phyloP scores from a whole-genome alignment of 2,888 invertebrate genomes.

The Pristionchus entomophagus region DNA sequence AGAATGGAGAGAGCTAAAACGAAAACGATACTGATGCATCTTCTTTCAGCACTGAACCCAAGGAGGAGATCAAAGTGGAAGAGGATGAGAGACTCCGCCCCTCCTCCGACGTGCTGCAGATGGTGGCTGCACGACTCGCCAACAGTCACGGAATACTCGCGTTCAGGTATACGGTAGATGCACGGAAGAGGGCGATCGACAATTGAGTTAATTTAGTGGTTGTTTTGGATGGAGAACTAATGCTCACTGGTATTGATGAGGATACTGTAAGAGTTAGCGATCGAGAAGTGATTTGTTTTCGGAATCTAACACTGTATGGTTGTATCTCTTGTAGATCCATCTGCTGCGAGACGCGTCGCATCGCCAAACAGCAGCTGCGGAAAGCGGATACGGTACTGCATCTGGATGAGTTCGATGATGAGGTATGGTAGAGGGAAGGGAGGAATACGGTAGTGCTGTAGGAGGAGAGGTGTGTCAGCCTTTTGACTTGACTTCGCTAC shows the following conservation, averaged over 20 bases:
- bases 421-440: slow-evolving; percentile 1
- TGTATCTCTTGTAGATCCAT: background rate
- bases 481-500: too few relatives aligned
- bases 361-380: background rate
- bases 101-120: slow-evolving; percentile 2
- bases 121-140: background rate
- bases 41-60: too few relatives aligned
- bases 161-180: slow-evolving; percentile 29
- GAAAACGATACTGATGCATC: too few relatives aligned
- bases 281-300: too few relatives aligned
- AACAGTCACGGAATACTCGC: slow-evolving; percentile 5
- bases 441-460: background rate
- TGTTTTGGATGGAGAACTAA: too few relatives aligned
- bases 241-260: too few relatives aligned
- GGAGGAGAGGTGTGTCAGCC: too few relatives aligned
- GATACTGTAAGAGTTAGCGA: too few relatives aligned
- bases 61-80: too few relatives aligned
- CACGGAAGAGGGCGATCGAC: background rate
- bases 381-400: background rate
- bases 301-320: background rate
- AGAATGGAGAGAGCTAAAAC: too few relatives aligned
- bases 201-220: background rate
- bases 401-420: slow-evolving; percentile 47
- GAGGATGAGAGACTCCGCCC: background rate
- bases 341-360: slow-evolving; percentile 5